Percentiles rank a stretch among this genome's conserved stretches.
Evolutionary conservation across 2,113 vertebrate genomes (phyloP).

Genomic region (Myrmecobius fasciatus): DNA sequence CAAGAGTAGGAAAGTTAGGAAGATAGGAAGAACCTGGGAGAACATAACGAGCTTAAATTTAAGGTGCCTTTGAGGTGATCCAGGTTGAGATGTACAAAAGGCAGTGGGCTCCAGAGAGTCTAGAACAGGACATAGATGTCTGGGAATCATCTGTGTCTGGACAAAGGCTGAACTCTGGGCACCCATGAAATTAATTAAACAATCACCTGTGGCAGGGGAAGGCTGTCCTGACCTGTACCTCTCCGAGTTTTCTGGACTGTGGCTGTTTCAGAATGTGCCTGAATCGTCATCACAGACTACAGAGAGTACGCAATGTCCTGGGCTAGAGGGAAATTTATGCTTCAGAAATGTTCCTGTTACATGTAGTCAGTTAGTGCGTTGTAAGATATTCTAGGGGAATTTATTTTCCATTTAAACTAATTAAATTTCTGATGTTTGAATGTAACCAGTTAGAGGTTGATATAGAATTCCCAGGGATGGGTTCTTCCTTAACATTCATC

Average conservation of each 20-base stretch:
- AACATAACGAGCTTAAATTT: not conserved
- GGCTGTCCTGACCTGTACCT: not conserved
- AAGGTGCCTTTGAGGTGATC: not conserved
- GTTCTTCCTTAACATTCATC: not conserved
- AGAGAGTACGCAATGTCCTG: not conserved
- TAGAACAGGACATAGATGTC: too few species aligned
- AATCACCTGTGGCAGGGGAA: rapidly evolving
- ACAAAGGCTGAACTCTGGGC: not conserved
- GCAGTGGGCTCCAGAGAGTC: too few species aligned
- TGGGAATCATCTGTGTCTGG: not conserved
- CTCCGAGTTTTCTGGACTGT: not conserved
- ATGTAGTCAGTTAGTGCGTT: not conserved
- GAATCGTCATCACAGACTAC: not conserved
- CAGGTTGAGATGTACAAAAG: not conserved
- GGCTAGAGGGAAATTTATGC: not conserved
- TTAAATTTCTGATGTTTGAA: constrained; percentile 57
- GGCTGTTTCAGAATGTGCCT: not conserved
- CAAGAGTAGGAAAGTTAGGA: too few species aligned
- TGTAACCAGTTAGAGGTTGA: constrained; percentile 64
- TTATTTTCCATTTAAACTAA: constrained; percentile 60
- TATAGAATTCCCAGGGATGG: constrained; percentile 75
- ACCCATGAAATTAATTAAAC: constrained; percentile 18
- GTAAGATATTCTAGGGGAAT: not conserved
- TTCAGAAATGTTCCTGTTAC: not conserved
- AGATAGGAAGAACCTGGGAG: too few species aligned